These are phyloP conservation scores for Theocolax elegans DNA, from an alignment of 1,140 invertebrate species.

Conservation along the genomic window DNA sequence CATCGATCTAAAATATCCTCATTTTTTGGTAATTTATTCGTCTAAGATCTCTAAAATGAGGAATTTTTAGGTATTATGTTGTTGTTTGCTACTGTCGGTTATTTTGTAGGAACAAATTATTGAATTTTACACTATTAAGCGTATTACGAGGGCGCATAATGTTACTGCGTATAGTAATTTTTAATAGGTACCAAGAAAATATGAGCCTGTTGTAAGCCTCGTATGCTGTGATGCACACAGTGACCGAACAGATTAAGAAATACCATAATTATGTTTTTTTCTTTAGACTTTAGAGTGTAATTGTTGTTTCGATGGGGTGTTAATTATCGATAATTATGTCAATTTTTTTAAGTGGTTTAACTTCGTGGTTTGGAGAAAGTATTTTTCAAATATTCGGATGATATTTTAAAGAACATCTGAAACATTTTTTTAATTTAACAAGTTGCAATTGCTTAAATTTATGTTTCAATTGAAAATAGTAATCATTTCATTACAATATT, in stretches of 20 bases:
- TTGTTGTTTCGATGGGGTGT: no score
- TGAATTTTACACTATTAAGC: constrained; percentile 39
- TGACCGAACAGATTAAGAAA: constrained; percentile 19
- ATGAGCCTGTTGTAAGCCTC: constrained; percentile 22
- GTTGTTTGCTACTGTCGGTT: constrained; percentile 33
- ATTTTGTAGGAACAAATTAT: constrained; percentile 40
- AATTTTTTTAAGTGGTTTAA: no score
- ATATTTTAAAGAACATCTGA: no score
- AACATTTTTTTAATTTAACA: no score
- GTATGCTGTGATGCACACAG: constrained; percentile 15
- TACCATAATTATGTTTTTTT: constrained; percentile 31
- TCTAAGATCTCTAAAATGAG: constrained; percentile 34
- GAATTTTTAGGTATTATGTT: constrained; percentile 33
- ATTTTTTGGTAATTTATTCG: constrained; percentile 37
- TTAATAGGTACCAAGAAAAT: constrained; percentile 36
- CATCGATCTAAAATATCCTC: constrained; percentile 32
- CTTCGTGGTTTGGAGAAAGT: no score
- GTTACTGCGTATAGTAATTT: constrained; percentile 40
- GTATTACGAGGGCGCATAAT: constrained; percentile 24
- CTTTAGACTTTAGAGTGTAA: no score
- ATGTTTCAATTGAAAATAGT: no score
- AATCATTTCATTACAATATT: no score
- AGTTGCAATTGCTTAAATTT: no score
- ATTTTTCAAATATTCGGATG: no score
- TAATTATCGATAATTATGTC: no score